Evolutionary conservation across 2,797 vertebrate genomes (phyloP), one percentile per base, ranked within the genome.

Genomic region (Sebastes trivittatus): DNA sequence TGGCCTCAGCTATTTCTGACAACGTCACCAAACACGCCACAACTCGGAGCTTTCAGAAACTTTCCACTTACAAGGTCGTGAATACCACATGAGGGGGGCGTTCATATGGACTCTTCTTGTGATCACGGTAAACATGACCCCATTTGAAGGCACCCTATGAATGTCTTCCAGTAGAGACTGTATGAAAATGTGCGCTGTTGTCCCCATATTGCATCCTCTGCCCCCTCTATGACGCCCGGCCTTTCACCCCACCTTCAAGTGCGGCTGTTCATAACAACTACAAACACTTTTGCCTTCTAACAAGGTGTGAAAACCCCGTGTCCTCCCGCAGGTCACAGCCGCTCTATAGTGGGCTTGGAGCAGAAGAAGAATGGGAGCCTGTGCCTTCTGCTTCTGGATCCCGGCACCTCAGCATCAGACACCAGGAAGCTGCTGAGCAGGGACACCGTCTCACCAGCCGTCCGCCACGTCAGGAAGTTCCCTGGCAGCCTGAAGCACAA

Each of bases 291-390:
- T 10, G 20, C 18, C 59, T n/a, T 61, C 16, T 61, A 29, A 60
- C 25, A 9, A 20, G 25, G 58, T 30, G 6, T 1, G 7, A 22
- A 36, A 32, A 23, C 11, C 34, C 18, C 38, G 6, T 65, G 22
- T 64, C 42, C 32, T 69, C 61, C 11, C 52, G 56, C 87, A 98
- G 98, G 98, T 86, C 98, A 99, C 71, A 99, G 98, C 89, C 96
- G 96, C 76, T 96, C 96, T 25, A 75, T 99, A 68, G 91, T 99
- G 87, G 98, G 98, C 72, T 91, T 99, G 87, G 98, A 99, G 94
- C 96, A 99, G 92, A 96, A 82, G 87, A 97, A 93, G 80, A 98
- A 97, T 27, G 96, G 95, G 82, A 95, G 81, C 22, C 92, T 98
- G 16, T 97, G 96, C 84, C 93, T 99, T 29, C 91, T 99, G 22